phyloP scores from a whole-genome alignment of 2,797 vertebrate genomes.

The Cirrhinus mrigala region DNA sequence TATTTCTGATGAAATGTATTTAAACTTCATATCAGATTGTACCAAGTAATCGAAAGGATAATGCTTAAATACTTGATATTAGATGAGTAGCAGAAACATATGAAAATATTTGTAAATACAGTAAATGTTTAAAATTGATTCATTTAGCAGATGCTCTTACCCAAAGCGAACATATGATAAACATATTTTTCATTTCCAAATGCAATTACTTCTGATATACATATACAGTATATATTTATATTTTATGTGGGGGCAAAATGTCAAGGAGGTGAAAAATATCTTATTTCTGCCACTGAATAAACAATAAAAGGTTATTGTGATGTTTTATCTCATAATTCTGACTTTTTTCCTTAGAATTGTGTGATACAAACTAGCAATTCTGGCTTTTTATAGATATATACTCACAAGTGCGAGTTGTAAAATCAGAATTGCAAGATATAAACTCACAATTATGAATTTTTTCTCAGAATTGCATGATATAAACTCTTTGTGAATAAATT shows the following conservation, averaged over 20 bases:
- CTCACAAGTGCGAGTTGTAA: no score
- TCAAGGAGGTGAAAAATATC: not conserved
- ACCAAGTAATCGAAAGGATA: not conserved
- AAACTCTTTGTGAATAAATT: no score
- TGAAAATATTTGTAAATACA: not conserved
- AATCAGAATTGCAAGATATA: no score
- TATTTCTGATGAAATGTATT: not conserved
- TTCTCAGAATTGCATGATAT: no score
- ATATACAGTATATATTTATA: no score
- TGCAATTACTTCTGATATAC: not conserved
- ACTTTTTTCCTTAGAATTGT: no score
- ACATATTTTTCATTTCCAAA: not conserved
- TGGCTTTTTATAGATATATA: no score
- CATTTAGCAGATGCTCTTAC: not conserved
- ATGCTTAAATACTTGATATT: not conserved
- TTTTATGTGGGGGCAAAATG: not conserved
- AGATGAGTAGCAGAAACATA: not conserved
- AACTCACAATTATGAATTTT: no score
- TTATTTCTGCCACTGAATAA: not conserved
- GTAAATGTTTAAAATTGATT: not conserved
- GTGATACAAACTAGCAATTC: no score
- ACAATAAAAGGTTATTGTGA: no score
- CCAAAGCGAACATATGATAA: not conserved
- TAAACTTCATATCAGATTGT: not conserved
- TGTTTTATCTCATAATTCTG: no score